Evolutionary conservation across 2,113 vertebrate genomes (phyloP), one percentile per base, ranked within the genome.

Genomic region (Periophthalmus modestus): DNA sequence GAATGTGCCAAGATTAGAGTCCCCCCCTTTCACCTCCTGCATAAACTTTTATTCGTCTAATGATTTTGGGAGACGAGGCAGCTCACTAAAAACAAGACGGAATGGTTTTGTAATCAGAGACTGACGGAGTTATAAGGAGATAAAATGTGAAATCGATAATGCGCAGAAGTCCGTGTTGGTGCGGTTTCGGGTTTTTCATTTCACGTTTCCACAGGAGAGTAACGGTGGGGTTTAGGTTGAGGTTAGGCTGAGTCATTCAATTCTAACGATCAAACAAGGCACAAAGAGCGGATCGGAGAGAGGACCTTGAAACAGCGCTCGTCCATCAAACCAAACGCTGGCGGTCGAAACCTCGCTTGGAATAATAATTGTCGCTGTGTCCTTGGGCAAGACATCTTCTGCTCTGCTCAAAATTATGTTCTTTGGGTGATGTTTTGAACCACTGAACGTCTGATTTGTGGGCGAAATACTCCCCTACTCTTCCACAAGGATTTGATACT

Each of bases 1-100:
- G 21, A 69, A 75, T 36, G 72, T 72, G 72, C 66, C 72, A 75
- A 69, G 69, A 69, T 39, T 13, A 34, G 50, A 50, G 18, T 52
- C 46, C 19, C 21, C 21, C 58, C 50, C n/a, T 7, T 21, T n/a
- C 54, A 28, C 6, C 10, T 9, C 5, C 50, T 68, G 23, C 18
- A 4, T 50, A 5, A 61, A 4, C 15, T 54, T 36, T 55, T 33
- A 69, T 50, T 19, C 13, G 43, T 1, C 16, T 36, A 0, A 4
- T 65, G 2, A 15, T 52, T 11, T 57, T 68, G 16, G 69, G 21
- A 66, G 24, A n/a, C 24, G 39, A 28, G 43, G 58, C 65, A 50
- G 75, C 68, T 75, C 58, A 61, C 28, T 50, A 23, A 36, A 15
- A 54, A 69, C 69, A 63, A 50, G 11, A 24, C 50, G 10, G 2